Conservation (phyloP, 2,888 invertebrate genomes). For the Eugnorisma glareosa region DNA sequence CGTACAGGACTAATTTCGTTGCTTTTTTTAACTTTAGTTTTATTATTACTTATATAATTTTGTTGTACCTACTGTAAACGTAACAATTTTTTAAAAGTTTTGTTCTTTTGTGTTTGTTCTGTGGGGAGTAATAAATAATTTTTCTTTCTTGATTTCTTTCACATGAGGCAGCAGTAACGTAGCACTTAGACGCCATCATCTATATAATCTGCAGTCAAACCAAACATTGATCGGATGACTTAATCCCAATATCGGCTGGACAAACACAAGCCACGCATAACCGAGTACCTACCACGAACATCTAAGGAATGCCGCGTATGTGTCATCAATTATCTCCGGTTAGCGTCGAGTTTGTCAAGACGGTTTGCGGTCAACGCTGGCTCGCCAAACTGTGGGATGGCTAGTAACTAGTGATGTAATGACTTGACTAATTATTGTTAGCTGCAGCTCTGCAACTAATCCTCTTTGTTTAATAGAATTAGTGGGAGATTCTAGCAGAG, state of each 20-base stretch:
- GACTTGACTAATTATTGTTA: constrained; percentile 9
- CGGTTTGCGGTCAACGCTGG: constrained; percentile 24
- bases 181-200: not conserved
- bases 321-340: constrained; percentile 45
- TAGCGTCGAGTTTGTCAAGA: constrained; percentile 35
- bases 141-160: no score
- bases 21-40: no score
- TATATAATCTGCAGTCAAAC: constrained; percentile 4
- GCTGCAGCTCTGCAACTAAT: constrained; percentile 7
- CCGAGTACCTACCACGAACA: not conserved
- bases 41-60: no score
- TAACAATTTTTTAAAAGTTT: no score
- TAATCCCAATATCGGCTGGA: constrained; percentile 5
- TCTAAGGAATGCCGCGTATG: constrained; percentile 29
- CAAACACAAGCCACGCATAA: constrained; percentile 33
- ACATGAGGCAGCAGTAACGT: not conserved
- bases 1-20: no score
- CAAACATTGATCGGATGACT: constrained; percentile 16
- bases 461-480: constrained; percentile 25
- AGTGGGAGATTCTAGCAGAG: constrained; percentile 12
- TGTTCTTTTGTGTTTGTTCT: no score
- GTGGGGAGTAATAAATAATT: no score
- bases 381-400: not conserved
- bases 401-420: constrained; percentile 22
- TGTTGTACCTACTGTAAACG: no score